Conservation (phyloP, 2,113 vertebrate genomes). For the Tachuris rubrigastra region DNA sequence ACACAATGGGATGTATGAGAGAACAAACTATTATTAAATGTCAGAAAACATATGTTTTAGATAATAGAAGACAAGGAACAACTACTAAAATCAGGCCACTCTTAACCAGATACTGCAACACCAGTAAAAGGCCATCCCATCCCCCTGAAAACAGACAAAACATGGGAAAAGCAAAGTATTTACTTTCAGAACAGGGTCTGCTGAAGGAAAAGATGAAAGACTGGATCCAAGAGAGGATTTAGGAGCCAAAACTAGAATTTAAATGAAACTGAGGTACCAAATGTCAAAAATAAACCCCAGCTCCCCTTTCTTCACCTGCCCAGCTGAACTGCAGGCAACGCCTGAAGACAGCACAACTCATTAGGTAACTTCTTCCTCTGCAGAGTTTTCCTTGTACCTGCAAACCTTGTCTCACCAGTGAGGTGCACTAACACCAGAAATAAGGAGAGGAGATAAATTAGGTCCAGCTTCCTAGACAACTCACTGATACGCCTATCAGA, state of each 20-base stretch:
- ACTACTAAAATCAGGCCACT: not conserved
- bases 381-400: not conserved
- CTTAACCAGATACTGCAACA: not conserved
- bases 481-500: not conserved
- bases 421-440: not conserved
- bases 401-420: not conserved
- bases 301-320: not conserved
- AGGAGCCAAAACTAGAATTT: not conserved
- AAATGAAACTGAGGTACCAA: not conserved
- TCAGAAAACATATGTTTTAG: slow-evolving; percentile 9
- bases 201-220: not conserved
- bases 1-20: not conserved
- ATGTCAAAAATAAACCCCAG: not conserved
- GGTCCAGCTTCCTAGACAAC: not conserved
- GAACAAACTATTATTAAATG: not conserved
- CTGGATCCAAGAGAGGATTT: not conserved
- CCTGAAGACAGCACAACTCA: not conserved
- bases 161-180: not conserved
- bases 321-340: not conserved
- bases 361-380: not conserved
- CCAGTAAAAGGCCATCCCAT: not conserved
- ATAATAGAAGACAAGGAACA: not conserved
- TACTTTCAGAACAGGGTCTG: not conserved
- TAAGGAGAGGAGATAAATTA: not conserved
- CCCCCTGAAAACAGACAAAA: not conserved